Evolutionary conservation across 2,113 vertebrate genomes (phyloP), one percentile per base, ranked within the genome.

Genomic region (Thalassoma bifasciatum): DNA sequence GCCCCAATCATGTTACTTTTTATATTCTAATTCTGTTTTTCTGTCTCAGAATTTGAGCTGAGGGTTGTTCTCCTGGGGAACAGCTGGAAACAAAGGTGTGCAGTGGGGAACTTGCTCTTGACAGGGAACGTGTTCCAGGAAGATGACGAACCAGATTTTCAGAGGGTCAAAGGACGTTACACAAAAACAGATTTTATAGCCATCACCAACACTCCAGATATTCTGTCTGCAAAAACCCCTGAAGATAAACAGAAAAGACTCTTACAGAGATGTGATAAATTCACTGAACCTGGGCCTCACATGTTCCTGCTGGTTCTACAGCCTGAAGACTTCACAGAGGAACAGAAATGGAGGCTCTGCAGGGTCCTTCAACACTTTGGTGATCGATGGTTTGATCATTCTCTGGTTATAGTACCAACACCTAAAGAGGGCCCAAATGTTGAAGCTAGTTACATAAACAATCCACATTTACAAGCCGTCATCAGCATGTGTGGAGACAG

Each of bases 251-350:
- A 77, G 14, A 54, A 0, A 19, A 37, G 49, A n/a, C 36, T 59
- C 1, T 14, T 87, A 26, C 1, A 77, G 16, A 0, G 8, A 4
- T 71, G 73, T 40, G 49, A 58, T 3, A 44, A 51, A 10, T 40
- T 77, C 54, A 77, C 73, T 69, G 46, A 5, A 2, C 84, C 84
- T 60, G 81, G 84, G 30, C 77, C 73, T 62, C 72, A 83, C 59
- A 54, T 83, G 40, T 40, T 86, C 64, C 68, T 86, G 59, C 64
- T 86, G 66, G 69, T 83, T 12, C 60, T 81, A 34, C 49, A 77
- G 65, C 58, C 47, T 75, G 70, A 64, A 56, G 53, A 22, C 36
- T 86, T 84, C 61, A 84, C 54, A 37, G 23, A 58, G 10, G 0
- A 72, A 40, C 49, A 74, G 36, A 44, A 1, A 24, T 2, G 14